A percentile compares a stretch with the other conserved stretches of the same genome.
phyloP scores from a whole-genome alignment of 2,888 invertebrate species.

The Antitype chi region DNA sequence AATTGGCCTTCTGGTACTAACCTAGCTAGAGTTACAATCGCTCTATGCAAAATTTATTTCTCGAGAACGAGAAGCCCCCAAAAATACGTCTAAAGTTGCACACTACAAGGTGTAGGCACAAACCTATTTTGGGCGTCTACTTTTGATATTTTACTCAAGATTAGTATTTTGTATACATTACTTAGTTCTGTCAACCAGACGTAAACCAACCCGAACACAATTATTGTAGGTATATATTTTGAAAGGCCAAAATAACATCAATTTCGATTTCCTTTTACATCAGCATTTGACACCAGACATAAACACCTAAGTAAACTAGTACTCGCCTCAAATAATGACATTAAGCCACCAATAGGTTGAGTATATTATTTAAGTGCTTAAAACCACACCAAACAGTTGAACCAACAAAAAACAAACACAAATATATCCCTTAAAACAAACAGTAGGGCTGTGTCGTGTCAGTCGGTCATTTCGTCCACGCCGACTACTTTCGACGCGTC shows the following conservation, averaged over 20 bases:
- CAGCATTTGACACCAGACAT: background rate
- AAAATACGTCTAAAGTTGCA: background rate
- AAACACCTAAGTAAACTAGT: background rate
- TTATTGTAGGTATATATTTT: no score
- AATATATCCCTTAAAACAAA: slow-evolving; percentile 30
- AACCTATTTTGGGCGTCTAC: background rate
- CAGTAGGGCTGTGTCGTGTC: slow-evolving; percentile 42
- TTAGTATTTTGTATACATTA: background rate
- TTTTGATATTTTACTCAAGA: background rate
- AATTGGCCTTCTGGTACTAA: background rate
- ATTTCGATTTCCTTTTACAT: background rate
- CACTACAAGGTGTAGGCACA: no score
- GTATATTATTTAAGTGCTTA: background rate
- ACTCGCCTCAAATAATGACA: background rate
- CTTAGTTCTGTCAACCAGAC: background rate
- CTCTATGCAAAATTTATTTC: background rate
- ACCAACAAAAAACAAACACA: background rate
- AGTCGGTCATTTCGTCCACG: slow-evolving; percentile 50
- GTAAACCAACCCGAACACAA: background rate
- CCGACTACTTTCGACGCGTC: slow-evolving; percentile 50
- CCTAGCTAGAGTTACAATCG: background rate
- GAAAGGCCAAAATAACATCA: background rate
- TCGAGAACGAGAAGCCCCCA: background rate
- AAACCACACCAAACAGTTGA: no score
- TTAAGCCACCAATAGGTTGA: background rate